These are phyloP conservation scores for Congeria kusceri DNA, from an alignment of 2,888 invertebrate genomes.

Conservation along the genomic window DNA sequence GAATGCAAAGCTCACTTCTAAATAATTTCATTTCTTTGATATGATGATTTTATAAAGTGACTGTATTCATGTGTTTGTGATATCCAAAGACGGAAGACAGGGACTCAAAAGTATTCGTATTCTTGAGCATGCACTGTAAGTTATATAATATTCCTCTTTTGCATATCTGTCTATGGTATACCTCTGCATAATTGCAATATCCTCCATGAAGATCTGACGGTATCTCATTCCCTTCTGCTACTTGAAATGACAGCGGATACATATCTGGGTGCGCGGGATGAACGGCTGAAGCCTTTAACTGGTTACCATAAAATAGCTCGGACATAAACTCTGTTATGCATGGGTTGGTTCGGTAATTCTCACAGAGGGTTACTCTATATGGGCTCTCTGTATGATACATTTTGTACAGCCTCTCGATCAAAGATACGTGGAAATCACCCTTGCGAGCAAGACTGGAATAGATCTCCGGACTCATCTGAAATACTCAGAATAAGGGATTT, in stretches of 20 bases:
- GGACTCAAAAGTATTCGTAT: too few relatives aligned
- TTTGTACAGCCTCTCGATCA: background rate
- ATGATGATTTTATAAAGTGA: too few relatives aligned
- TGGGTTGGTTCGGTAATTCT: background rate
- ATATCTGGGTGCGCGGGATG: background rate
- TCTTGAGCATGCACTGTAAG: too few relatives aligned
- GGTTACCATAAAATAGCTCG: background rate
- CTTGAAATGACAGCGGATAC: background rate
- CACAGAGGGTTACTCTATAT: background rate
- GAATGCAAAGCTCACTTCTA: too few relatives aligned
- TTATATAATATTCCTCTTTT: too few relatives aligned
- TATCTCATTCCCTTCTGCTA: background rate
- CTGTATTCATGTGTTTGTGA: too few relatives aligned
- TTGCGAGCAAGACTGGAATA: background rate
- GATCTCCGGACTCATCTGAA: background rate
- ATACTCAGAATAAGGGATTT: background rate
- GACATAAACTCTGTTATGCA: background rate
- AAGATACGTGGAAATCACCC: background rate
- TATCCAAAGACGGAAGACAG: too few relatives aligned
- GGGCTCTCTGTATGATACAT: background rate
- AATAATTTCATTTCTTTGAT: too few relatives aligned
- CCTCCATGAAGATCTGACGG: slow-evolving; percentile 1
- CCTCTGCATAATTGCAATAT: slow-evolving; percentile 2
- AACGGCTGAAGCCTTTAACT: background rate
- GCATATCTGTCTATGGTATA: background rate